phyloP scores from a whole-genome alignment of 2,797 vertebrate species.

The Lagorchestes hirsutus region DNA sequence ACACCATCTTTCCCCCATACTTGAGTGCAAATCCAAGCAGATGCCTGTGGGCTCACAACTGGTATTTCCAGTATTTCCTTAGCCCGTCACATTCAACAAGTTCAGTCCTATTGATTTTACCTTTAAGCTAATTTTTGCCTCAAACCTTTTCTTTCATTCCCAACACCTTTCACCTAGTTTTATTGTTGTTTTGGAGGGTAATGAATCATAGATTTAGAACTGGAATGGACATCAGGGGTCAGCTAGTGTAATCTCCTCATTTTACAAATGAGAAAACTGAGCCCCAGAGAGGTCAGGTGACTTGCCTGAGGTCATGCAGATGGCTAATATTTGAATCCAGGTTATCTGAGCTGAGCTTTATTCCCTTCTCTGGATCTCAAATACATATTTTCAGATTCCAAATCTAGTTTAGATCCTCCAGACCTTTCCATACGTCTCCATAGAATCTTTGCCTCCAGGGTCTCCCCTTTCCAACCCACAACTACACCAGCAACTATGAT shows the following conservation, averaged over 20 bases:
- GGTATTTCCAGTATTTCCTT: background rate
- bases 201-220: background rate
- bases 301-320: background rate
- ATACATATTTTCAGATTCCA: background rate
- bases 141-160: background rate
- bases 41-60: background rate
- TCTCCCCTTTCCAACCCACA: too few relatives aligned
- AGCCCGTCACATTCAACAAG: background rate
- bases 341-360: background rate
- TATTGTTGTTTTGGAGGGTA: background rate
- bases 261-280: background rate
- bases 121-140: background rate
- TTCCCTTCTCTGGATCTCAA: background rate
- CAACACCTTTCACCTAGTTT: background rate
- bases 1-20: background rate
- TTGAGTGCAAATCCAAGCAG: background rate
- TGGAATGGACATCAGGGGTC: background rate
- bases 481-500: background rate
- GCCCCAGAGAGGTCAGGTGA: background rate
- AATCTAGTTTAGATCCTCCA: background rate
- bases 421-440: background rate
- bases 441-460: too few relatives aligned
- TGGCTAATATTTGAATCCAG: background rate
- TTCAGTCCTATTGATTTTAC: background rate
- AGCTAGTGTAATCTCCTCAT: background rate